phyloP scores from a whole-genome alignment of 2,113 vertebrate species.

The Halichoeres trimaculatus region DNA sequence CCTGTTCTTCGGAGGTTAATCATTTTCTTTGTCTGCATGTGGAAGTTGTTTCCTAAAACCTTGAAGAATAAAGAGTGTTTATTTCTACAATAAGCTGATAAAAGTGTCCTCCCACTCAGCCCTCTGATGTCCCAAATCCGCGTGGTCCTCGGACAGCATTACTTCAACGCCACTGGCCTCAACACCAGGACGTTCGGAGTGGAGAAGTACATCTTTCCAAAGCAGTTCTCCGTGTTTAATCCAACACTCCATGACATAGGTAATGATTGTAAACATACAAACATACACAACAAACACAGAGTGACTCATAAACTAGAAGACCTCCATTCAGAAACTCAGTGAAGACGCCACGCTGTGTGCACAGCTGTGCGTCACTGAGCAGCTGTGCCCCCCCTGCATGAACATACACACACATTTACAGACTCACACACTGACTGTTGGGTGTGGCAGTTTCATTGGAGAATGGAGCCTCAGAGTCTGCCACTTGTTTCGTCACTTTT shows the following conservation, averaged over 20 bases:
- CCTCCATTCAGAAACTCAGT: conserved; percentile 35
- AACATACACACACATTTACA: conserved; percentile 15
- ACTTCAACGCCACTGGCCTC: conserved; percentile 86
- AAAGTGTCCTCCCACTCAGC: conserved; percentile 67
- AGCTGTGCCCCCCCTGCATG: conserved; percentile 58
- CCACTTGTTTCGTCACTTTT: conserved; percentile 6
- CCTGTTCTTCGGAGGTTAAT: background rate
- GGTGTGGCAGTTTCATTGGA: conserved; percentile 22
- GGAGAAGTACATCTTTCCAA: conserved; percentile 87
- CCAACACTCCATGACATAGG: conserved; percentile 92
- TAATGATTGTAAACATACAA: conserved; percentile 70
- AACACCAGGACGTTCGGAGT: conserved; percentile 88
- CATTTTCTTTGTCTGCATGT: background rate
- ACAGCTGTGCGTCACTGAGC: conserved; percentile 71
- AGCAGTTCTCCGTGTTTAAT: conserved; percentile 87
- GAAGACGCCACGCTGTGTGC: conserved; percentile 29
- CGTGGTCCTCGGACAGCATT: conserved; percentile 94
- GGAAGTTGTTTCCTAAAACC: too few relatives aligned
- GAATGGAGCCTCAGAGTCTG: conserved; percentile 22
- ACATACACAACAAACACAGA: conserved; percentile 4
- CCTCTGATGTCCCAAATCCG: conserved; percentile 84
- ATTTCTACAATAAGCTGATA: background rate
- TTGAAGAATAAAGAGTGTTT: background rate
- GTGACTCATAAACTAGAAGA: conserved; percentile 52
- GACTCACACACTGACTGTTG: conserved; percentile 16